A percentile compares a stretch with the other conserved stretches of the same genome.
Conservation (phyloP, 2,888 invertebrate species). For the Acleris laterana region DNA sequence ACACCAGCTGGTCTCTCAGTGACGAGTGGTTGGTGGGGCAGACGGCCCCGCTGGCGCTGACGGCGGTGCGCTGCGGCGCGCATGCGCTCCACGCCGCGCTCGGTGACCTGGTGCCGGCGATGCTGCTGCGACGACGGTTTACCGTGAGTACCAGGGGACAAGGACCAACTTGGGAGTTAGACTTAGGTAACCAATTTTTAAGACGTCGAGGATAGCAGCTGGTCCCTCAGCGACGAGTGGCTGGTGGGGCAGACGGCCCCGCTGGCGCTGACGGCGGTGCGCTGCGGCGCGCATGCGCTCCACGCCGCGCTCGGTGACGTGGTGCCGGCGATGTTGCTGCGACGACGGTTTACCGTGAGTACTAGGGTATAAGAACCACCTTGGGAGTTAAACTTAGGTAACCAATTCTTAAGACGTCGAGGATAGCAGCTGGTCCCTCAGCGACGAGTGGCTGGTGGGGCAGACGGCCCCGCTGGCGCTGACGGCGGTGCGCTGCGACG, state of each 20-base stretch:
- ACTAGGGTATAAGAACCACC: too few species aligned
- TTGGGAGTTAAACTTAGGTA: too few species aligned
- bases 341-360: constrained; percentile 65
- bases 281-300: constrained; percentile 51
- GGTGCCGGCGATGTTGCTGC: constrained; percentile 61
- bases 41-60: constrained; percentile 61
- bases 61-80: constrained; percentile 54
- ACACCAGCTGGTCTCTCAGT: constrained; percentile 60
- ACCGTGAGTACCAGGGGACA: constrained; percentile 49
- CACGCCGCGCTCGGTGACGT: constrained; percentile 64
- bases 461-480: constrained; percentile 64
- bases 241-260: constrained; percentile 64
- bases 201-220: constrained; percentile 66
- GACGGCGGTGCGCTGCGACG: constrained; percentile 58
- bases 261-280: constrained; percentile 56
- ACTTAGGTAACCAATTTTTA: too few species aligned
- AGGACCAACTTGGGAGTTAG: too few species aligned
- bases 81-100: constrained; percentile 57
- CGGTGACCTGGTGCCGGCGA: constrained; percentile 62
- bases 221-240: constrained; percentile 71
- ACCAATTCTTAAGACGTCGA: constrained; percentile 55
- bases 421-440: constrained; percentile 62
- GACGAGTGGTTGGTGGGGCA: constrained; percentile 71
- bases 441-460: constrained; percentile 69
- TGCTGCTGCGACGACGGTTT: constrained; percentile 64